Evolutionary conservation across 1,140 invertebrate species (phyloP).

Genomic region (Dufourea novaeangliae): DNA sequence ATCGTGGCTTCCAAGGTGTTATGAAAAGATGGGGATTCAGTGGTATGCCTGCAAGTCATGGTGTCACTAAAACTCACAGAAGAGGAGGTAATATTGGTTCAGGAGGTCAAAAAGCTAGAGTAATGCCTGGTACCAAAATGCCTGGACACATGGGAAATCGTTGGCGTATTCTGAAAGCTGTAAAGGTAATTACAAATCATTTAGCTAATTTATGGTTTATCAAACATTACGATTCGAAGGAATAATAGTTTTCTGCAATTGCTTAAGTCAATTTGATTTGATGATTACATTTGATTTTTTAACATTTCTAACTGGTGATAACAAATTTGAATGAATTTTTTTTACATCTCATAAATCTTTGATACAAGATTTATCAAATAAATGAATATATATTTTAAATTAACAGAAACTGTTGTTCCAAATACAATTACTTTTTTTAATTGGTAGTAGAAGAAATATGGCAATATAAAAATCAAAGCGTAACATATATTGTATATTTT

Average conservation of each 20-base stretch:
- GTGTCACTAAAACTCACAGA: constrained; percentile 97
- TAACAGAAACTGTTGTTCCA: not conserved
- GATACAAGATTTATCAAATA: not conserved
- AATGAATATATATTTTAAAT: not conserved
- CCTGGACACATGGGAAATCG: constrained; percentile 97
- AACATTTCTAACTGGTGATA: not conserved
- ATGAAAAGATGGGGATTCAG: constrained; percentile 98
- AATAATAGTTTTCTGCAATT: no score
- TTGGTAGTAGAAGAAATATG: no score
- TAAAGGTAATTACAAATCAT: constrained; percentile 82
- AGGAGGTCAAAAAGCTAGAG: constrained; percentile 90
- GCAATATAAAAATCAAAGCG: no score
- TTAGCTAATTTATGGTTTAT: not conserved
- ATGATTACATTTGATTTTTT: not conserved
- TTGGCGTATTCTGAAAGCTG: constrained; percentile 87
- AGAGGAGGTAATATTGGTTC: constrained; percentile 94
- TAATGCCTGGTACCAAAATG: constrained; percentile 98
- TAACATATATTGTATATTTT: no score
- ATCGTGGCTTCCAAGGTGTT: constrained; percentile 99
- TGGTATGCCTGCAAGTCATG: constrained; percentile 95
- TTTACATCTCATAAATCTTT: not conserved
- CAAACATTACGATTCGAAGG: not conserved
- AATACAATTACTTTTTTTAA: not conserved
- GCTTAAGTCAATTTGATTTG: no score
- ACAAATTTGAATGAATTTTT: not conserved